Evolutionary conservation across 2,888 invertebrate species (phyloP).

Genomic region (Calliphora vomitoria): DNA sequence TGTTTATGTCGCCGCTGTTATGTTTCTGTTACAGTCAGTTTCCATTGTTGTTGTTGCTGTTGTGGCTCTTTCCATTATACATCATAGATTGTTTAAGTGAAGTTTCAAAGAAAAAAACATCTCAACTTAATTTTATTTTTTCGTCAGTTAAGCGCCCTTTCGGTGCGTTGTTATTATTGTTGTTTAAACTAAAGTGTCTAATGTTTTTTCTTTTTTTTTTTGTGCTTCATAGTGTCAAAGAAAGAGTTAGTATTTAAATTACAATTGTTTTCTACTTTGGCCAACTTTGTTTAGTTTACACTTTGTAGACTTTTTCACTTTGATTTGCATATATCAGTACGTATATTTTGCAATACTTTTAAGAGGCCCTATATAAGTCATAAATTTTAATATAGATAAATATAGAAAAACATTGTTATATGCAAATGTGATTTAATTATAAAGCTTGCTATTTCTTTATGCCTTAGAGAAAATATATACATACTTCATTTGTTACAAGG

Average conservation of each 20-base stretch:
- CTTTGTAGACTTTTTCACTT: constrained; percentile 5
- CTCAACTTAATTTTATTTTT: constrained; percentile 53
- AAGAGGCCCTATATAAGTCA: constrained; percentile 14
- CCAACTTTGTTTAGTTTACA: constrained; percentile 25
- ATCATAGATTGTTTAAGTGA: constrained; percentile 43
- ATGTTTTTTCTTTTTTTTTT: constrained; percentile 20
- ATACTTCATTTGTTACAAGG: too few relatives aligned
- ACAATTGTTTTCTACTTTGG: constrained; percentile 31
- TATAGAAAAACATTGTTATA: neutral
- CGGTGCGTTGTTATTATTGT: constrained; percentile 39
- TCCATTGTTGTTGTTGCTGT: constrained; percentile 15
- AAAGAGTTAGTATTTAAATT: constrained; percentile 43
- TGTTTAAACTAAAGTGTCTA: constrained; percentile 36
- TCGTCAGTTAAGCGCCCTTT: constrained; percentile 59
- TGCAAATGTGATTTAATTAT: constrained; percentile 25
- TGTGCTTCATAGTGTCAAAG: constrained; percentile 19
- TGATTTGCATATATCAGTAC: constrained; percentile 56
- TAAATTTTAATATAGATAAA: constrained; percentile 30
- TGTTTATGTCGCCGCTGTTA: constrained; percentile 76
- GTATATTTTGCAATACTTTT: constrained; percentile 40
- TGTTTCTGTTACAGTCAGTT: constrained; percentile 47
- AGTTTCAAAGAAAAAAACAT: constrained; percentile 24
- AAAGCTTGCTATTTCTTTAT: neutral
- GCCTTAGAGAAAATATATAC: neutral
- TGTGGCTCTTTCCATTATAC: constrained; percentile 5